Percentiles rank a stretch among this genome's conserved stretches.
Conservation (phyloP, 1,140 invertebrate species). For the Trichogramma pretiosum region DNA sequence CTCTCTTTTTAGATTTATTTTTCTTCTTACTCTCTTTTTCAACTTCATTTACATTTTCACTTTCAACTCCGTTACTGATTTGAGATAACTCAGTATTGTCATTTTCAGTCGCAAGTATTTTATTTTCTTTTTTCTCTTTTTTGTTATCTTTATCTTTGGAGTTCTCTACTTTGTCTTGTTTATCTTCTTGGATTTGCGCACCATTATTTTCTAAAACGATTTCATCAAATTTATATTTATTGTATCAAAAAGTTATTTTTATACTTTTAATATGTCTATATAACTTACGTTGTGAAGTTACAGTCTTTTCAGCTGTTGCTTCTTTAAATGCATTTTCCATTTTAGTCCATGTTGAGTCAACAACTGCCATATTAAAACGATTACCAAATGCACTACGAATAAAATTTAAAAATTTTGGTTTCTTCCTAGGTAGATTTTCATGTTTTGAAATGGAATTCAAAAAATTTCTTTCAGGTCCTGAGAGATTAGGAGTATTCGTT, state of each 20-base stretch:
- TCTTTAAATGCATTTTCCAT: constrained; percentile 58
- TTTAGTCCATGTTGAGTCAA: constrained; percentile 59
- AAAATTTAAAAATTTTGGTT: constrained; percentile 78
- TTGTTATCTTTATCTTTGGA: background rate
- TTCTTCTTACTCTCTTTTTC: constrained; percentile 22
- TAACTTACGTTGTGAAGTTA: no score
- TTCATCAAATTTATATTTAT: constrained; percentile 1
- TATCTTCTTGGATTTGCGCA: constrained; percentile 18
- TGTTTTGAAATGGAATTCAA: constrained; percentile 64
- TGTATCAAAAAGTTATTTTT: constrained; percentile 10
- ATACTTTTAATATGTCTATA: background rate
- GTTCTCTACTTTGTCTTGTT: constrained; percentile 29
- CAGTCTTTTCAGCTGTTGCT: constrained; percentile 37
- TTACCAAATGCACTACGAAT: constrained; percentile 52
- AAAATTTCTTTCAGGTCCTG: constrained; percentile 51
- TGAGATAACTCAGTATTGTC: constrained; percentile 12
- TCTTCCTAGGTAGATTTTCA: constrained; percentile 87
- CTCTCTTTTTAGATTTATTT: constrained; percentile 16
- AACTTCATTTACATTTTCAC: constrained; percentile 18
- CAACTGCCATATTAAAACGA: constrained; percentile 47
- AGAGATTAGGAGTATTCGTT: constrained; percentile 50
- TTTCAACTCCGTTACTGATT: no score
- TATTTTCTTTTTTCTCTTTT: constrained; percentile 17
- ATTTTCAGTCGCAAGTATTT: no score
- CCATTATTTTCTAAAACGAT: constrained; percentile 16